Evolutionary conservation across 2,888 invertebrate genomes (phyloP), one percentile per base, ranked within the genome.

Genomic region (Habroteleia sp.): DNA sequence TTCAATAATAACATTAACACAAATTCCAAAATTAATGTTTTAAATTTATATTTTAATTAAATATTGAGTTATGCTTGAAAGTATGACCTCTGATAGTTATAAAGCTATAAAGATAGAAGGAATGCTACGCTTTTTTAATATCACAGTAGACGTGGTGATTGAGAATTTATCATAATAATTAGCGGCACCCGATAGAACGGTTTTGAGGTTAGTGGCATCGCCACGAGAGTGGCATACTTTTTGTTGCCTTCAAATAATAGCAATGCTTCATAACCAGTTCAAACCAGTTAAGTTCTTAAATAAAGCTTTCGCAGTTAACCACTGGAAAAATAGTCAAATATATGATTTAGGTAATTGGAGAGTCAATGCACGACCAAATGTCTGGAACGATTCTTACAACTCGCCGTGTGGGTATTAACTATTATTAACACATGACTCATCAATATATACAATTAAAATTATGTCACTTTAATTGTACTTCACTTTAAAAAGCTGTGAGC

Each of bases 101-200:
- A n/a, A n/a, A n/a, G n/a, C n/a, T n/a, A n/a, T n/a, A n/a, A n/a
- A n/a, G n/a, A n/a, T n/a, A n/a, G n/a, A n/a, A n/a, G n/a, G n/a
- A n/a, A n/a, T n/a, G n/a, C n/a, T n/a, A n/a, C n/a, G 17, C 46
- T 37, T 63, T 13, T 63, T 23, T 31, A 27, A 52, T 44, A 54
- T 52, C 16, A 48, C 20, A 10, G n/a, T 11, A 16, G 13, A 37
- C 44, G 31, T 27, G 65, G 35, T 16, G 66, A 66, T 66, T 52
- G 54, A 66, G 46, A 46, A 66, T 62, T 62, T 54, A 62, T 71
- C 62, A 60, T 46, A 72, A 14, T 65, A 50, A 72, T 72, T 72
- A 65, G 39, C 50, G 8, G 25, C 25, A 25, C 33, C 48, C 63
- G 63, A 58, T 65, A 41, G 46, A 72, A 58, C 37, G 63, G 20